These are phyloP conservation scores for Conops quadrifasciatus DNA, from an alignment of 2,888 invertebrate genomes.

Conservation along the genomic window DNA sequence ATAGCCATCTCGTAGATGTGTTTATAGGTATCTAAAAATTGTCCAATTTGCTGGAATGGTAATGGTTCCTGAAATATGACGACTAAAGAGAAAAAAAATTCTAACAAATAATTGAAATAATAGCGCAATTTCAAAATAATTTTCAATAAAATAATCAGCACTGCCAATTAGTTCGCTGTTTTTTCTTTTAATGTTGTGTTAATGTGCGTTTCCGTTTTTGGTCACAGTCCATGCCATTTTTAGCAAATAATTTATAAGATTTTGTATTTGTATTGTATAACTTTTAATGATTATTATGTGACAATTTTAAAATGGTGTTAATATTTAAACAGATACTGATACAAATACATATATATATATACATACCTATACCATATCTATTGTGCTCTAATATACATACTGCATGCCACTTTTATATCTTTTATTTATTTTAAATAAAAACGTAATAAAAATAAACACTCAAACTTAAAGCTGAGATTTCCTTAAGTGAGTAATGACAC, in stretches of 20 bases:
- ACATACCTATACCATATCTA: background rate
- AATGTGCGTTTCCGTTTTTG: background rate
- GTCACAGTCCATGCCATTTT: background rate
- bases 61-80: background rate
- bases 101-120: background rate
- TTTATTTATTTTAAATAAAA: conserved; percentile 5
- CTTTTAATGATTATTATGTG: background rate
- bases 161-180: background rate
- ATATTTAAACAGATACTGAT: background rate
- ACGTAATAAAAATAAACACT: background rate
- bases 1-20: no score
- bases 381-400: background rate
- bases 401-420: background rate
- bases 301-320: background rate
- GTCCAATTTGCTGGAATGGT: background rate
- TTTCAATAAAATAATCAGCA: background rate
- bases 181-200: background rate
- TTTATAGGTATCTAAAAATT: no score
- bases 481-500: background rate
- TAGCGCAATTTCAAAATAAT: background rate
- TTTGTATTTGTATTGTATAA: conserved; percentile 13
- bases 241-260: background rate
- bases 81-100: no score
- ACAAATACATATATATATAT: no score
- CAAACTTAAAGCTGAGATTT: background rate